Percentiles rank a stretch among this genome's conserved stretches.
These are phyloP conservation scores for Falco punctatus DNA, from an alignment of 2,113 vertebrate species.

Conservation along the genomic window DNA sequence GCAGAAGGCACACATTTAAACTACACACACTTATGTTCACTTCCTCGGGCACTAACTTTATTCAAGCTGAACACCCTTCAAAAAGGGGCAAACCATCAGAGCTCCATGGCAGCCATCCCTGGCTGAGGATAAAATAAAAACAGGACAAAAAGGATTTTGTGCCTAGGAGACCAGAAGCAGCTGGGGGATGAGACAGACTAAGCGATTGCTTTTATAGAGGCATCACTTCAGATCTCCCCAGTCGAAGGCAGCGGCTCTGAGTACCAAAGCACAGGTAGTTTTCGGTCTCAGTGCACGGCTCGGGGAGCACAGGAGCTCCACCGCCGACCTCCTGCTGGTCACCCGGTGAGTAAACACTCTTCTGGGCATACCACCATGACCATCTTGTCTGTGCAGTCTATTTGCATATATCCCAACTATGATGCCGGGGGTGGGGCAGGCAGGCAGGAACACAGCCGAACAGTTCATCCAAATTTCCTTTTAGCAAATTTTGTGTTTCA, in stretches of 20 bases:
- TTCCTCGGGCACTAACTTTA: neutral
- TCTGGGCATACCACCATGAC: neutral
- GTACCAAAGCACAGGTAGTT: neutral
- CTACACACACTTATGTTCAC: neutral
- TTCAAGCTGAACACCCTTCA: neutral
- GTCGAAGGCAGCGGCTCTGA: neutral
- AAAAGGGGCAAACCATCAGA: neutral
- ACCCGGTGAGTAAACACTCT: fast-evolving
- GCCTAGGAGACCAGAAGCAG: neutral
- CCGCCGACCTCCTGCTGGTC: neutral
- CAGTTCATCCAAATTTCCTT: neutral
- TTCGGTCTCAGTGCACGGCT: fast-evolving
- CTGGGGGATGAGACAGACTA: neutral
- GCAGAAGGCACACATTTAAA: neutral
- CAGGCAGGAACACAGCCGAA: neutral
- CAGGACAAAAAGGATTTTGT: neutral
- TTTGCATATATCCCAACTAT: fast-evolving
- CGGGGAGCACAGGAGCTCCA: neutral
- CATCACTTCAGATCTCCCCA: neutral
- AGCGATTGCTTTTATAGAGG: neutral
- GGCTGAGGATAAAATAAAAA: neutral
- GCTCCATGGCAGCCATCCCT: neutral
- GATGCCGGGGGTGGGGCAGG: neutral
- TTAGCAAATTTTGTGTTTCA: neutral
- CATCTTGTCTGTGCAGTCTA: fast-evolving